phyloP scores from a whole-genome alignment of 2,113 vertebrate species.

The Cygnus buccinator region DNA sequence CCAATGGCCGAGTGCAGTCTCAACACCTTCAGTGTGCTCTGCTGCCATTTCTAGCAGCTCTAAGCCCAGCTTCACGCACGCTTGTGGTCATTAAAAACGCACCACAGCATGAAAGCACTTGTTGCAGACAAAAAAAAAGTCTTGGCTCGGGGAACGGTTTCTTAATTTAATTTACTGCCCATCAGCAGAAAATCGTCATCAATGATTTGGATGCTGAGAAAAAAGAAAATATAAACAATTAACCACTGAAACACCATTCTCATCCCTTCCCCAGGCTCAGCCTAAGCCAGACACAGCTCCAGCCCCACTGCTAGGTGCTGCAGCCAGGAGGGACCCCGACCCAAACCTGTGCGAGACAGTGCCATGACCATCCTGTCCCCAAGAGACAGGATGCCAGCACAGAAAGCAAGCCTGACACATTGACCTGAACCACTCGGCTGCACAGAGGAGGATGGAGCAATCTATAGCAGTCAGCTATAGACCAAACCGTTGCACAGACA shows the following conservation, averaged over 20 bases:
- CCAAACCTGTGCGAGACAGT: not conserved
- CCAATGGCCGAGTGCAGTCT: accelerated
- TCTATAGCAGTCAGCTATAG: not conserved
- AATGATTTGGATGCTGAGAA: not conserved
- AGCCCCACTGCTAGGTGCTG: not conserved
- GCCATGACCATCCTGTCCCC: not conserved
- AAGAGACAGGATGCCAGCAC: no score
- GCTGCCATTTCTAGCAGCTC: not conserved
- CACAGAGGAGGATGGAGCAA: not conserved
- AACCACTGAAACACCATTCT: not conserved
- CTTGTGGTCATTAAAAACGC: not conserved
- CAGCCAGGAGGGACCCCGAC: not conserved
- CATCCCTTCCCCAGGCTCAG: not conserved
- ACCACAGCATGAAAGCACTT: not conserved
- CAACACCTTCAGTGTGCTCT: not conserved
- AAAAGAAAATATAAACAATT: not conserved
- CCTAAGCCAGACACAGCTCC: not conserved
- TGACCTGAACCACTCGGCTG: not conserved
- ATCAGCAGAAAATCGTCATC: not conserved
- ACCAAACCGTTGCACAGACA: not conserved
- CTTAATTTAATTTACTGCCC: not conserved
- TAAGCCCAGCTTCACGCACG: not conserved
- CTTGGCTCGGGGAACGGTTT: not conserved
- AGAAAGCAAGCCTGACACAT: no score
- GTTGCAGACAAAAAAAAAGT: not conserved